Conservation (phyloP, 2,113 vertebrate species). For the Astatoreochromis straeleni region DNA sequence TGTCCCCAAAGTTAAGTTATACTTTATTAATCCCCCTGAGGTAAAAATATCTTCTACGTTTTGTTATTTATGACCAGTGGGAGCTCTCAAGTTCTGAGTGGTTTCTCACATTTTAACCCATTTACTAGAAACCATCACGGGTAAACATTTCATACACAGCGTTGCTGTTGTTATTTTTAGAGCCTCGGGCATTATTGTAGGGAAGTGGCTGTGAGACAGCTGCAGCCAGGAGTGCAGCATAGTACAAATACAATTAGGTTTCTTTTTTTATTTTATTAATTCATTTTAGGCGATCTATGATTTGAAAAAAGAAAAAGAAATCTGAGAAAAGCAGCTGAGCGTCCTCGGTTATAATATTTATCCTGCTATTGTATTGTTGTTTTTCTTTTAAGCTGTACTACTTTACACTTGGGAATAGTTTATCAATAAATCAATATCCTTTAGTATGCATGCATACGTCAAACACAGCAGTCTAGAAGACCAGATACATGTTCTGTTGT, state of each 20-base stretch:
- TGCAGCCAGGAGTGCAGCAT: neutral
- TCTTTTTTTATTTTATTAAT: neutral
- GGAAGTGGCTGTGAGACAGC: neutral
- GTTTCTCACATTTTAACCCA: neutral
- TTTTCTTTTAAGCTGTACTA: neutral
- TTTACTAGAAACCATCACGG: neutral
- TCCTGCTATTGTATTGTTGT: neutral
- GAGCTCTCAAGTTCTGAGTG: neutral
- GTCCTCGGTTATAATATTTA: neutral
- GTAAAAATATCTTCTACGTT: neutral
- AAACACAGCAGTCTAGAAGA: neutral
- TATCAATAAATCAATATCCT: neutral
- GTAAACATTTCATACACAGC: neutral
- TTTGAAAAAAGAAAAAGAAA: neutral
- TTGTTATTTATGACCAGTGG: neutral
- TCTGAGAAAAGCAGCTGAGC: neutral
- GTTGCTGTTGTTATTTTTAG: neutral
- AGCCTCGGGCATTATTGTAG: neutral
- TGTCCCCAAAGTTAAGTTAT: conserved; percentile 7
- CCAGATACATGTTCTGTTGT: neutral
- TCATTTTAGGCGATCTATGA: neutral
- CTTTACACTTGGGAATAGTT: neutral
- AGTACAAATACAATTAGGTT: neutral
- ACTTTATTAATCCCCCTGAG: conserved; percentile 6
- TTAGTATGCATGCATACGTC: neutral